These are phyloP conservation scores for Triplophysa yarkandensis DNA, from an alignment of 2,797 vertebrate genomes.

Conservation along the genomic window DNA sequence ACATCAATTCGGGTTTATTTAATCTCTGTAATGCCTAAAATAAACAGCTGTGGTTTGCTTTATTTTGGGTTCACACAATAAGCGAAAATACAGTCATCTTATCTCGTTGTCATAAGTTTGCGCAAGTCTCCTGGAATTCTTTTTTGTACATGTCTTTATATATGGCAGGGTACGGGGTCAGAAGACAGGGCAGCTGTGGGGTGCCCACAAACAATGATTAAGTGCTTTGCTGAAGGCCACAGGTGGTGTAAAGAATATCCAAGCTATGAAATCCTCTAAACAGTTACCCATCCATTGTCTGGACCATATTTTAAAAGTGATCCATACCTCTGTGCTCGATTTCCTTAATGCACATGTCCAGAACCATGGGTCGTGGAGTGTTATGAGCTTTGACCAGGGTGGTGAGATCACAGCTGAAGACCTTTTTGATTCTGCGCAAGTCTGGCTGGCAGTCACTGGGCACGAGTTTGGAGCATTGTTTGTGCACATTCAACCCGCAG, in stretches of 20 bases:
- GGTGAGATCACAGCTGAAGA: conserved; percentile 97
- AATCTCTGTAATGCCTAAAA: too few species aligned
- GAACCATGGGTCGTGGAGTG: conserved; percentile 91
- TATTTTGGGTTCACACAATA: too few species aligned
- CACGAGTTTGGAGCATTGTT: conserved; percentile 97
- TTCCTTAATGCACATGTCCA: conserved; percentile 96
- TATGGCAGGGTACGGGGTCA: background rate
- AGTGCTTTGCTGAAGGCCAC: conserved; percentile 14
- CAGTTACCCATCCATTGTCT: background rate
- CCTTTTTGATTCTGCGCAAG: conserved; percentile 95
- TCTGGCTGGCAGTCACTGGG: conserved; percentile 98
- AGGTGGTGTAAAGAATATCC: conserved; percentile 1
- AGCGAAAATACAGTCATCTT: background rate
- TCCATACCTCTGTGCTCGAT: conserved; percentile 93
- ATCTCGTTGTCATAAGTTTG: background rate
- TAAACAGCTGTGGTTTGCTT: too few species aligned
- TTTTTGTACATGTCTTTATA: background rate
- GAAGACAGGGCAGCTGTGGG: background rate
- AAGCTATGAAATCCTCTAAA: background rate
- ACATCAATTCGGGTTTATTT: too few species aligned
- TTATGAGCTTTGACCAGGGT: conserved; percentile 97
- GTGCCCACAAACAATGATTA: conserved; percentile 2
- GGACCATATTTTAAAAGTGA: background rate
- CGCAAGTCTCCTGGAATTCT: background rate
- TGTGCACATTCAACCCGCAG: conserved; percentile 96